Percentiles rank a stretch among this genome's conserved stretches.
Evolutionary conservation across 2,113 vertebrate genomes (phyloP).

Genomic region (Periophthalmodon schlosseri): DNA sequence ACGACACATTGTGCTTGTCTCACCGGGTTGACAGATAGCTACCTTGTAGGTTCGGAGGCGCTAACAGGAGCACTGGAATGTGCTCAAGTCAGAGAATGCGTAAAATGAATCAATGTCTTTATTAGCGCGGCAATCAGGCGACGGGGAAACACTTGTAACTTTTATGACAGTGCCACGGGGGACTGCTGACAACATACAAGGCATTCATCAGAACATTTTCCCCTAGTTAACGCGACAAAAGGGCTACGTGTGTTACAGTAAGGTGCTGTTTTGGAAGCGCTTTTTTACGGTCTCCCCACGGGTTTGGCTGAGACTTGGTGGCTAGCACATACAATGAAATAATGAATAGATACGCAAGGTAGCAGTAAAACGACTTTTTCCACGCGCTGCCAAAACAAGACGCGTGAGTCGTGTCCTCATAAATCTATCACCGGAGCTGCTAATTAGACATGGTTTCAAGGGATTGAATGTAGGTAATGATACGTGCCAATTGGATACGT

Average conservation of each 20-base stretch:
- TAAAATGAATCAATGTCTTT: slow-evolving; percentile 57
- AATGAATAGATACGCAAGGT: slow-evolving; percentile 46
- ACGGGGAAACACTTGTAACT: slow-evolving; percentile 58
- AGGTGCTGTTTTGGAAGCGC: slow-evolving; percentile 53
- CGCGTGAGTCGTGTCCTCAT: slow-evolving; percentile 52
- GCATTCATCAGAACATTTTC: slow-evolving; percentile 55
- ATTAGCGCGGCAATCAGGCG: slow-evolving; percentile 32
- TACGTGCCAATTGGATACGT: slow-evolving; percentile 26
- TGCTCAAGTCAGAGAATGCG: slow-evolving; percentile 45
- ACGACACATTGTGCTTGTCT: slow-evolving; percentile 13
- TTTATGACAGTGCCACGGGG: slow-evolving; percentile 50
- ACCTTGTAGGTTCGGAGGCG: background rate
- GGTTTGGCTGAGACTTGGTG: slow-evolving; percentile 47
- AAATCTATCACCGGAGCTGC: slow-evolving; percentile 58
- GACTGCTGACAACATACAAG: slow-evolving; percentile 43
- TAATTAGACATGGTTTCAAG: slow-evolving; percentile 33
- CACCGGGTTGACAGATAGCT: slow-evolving; percentile 16
- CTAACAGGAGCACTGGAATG: background rate
- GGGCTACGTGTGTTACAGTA: slow-evolving; percentile 54
- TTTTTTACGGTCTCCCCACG: slow-evolving; percentile 55
- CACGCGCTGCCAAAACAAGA: slow-evolving; percentile 19
- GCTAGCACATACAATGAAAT: slow-evolving; percentile 45
- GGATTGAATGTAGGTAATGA: slow-evolving; percentile 30
- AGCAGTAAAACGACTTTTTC: slow-evolving; percentile 27
- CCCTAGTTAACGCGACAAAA: slow-evolving; percentile 63